Percentiles rank a stretch among this genome's conserved stretches.
phyloP scores from a whole-genome alignment of 2,113 vertebrate species.

The Peromyscus maniculatus region DNA sequence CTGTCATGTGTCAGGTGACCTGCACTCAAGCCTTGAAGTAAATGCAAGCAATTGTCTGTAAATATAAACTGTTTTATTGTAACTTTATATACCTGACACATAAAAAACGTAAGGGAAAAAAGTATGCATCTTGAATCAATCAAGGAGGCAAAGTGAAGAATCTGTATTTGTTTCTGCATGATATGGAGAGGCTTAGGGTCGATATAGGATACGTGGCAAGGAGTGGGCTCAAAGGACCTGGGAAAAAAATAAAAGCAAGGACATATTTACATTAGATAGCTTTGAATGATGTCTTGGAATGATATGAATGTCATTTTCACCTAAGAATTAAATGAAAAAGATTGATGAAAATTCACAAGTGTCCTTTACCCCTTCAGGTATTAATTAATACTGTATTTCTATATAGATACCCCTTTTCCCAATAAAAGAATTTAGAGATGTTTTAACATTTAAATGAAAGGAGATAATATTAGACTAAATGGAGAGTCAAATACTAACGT shows the following conservation, averaged over 20 bases:
- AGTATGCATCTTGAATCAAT: not conserved
- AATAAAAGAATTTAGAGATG: not conserved
- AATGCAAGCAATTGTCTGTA: not conserved
- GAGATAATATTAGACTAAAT: not conserved
- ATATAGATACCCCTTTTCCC: accelerated
- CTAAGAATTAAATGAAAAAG: not conserved
- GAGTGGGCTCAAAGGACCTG: not conserved
- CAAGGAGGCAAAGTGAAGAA: not conserved
- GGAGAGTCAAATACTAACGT: not conserved
- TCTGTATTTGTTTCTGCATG: not conserved
- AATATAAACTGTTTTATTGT: not conserved
- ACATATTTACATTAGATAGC: not conserved
- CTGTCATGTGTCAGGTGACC: not conserved
- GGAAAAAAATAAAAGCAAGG: not conserved
- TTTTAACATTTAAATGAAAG: not conserved
- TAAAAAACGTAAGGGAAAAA: not conserved
- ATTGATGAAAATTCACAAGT: not conserved
- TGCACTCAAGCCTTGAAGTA: not conserved
- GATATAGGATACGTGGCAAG: not conserved
- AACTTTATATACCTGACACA: not conserved
- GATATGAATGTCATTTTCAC: not conserved
- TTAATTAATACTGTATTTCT: not conserved
- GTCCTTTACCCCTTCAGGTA: not conserved
- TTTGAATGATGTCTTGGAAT: not conserved
- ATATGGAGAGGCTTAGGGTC: not conserved